These are phyloP conservation scores for Lamellibrachia satsuma DNA, from an alignment of 2,888 invertebrate genomes.

Conservation along the genomic window DNA sequence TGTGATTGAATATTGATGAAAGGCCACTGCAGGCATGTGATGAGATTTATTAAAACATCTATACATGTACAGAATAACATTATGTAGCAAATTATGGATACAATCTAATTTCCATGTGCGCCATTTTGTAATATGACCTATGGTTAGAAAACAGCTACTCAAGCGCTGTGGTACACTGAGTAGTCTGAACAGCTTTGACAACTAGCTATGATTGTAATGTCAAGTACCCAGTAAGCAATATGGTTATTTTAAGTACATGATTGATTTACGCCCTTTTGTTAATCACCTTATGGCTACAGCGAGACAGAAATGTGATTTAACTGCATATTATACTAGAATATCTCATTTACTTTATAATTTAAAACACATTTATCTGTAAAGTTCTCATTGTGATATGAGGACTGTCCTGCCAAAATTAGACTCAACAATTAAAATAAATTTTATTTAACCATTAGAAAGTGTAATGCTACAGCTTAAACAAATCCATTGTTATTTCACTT, in stretches of 20 bases:
- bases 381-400: too few species aligned
- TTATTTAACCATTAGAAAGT: too few species aligned
- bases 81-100: neutral
- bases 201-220: neutral
- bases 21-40: neutral
- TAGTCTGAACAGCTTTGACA: neutral
- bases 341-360: too few species aligned
- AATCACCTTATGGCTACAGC: too few species aligned
- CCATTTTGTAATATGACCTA: neutral
- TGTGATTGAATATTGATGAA: neutral
- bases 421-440: too few species aligned
- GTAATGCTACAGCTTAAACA: too few species aligned
- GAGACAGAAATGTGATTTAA: too few species aligned
- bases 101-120: neutral
- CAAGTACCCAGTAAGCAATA: neutral
- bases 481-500: too few species aligned
- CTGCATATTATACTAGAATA: too few species aligned
- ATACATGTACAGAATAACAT: neutral
- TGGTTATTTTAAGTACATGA: neutral
- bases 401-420: too few species aligned
- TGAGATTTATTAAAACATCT: neutral
- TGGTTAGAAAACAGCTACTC: neutral
- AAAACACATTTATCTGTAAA: too few species aligned
- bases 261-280: neutral
- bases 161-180: neutral